Percentiles rank a stretch among this genome's conserved stretches.
These are phyloP conservation scores for Polydrusus pterygomalis DNA, from an alignment of 2,888 invertebrate genomes.

Conservation along the genomic window DNA sequence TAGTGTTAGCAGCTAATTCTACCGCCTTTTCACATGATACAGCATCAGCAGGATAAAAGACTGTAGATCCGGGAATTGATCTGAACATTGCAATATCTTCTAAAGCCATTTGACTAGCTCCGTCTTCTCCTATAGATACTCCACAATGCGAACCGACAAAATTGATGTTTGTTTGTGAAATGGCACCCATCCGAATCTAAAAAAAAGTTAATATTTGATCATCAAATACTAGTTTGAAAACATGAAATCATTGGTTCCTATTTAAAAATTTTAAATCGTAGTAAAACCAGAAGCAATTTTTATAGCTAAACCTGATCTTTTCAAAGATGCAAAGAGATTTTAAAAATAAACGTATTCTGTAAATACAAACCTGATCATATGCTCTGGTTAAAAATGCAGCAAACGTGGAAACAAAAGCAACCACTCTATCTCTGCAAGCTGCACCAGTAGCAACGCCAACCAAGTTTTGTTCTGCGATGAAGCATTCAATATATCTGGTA, in stretches of 20 bases:
- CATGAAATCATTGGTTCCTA: background rate
- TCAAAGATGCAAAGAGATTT: too few species aligned
- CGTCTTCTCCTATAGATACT: constrained; percentile 98
- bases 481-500: constrained; percentile 92
- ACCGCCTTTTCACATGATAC: constrained; percentile 95
- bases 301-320: too few species aligned
- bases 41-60: constrained; percentile 92
- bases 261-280: too few species aligned
- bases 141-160: constrained; percentile 98
- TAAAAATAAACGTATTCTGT: too few species aligned
- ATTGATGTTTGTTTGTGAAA: constrained; percentile 97
- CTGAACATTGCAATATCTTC: constrained; percentile 98
- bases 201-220: background rate
- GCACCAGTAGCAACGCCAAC: constrained; percentile 97
- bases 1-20: constrained; percentile 95
- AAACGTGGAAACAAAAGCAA: constrained; percentile 97
- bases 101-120: constrained; percentile 98
- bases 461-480: constrained; percentile 98
- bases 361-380: constrained; percentile 86
- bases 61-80: constrained; percentile 85
- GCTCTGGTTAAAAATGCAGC: constrained; percentile 97
- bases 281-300: too few species aligned
- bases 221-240: background rate
- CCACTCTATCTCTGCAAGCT: constrained; percentile 92
- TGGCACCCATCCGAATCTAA: constrained; percentile 98